Conservation (phyloP, 2,888 invertebrate genomes). For the Ischnus inquisitorius region DNA sequence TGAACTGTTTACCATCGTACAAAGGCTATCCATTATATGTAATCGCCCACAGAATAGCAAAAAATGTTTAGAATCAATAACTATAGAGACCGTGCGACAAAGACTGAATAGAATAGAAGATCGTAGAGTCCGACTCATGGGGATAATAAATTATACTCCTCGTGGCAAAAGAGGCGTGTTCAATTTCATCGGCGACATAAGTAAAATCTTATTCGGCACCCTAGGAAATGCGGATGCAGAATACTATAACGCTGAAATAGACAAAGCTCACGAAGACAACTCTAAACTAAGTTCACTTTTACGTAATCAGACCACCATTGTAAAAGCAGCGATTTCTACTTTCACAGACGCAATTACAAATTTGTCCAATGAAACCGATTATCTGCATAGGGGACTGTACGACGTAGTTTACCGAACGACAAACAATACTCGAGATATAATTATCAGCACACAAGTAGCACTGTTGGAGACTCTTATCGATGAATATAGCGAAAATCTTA, state of each 20-base stretch:
- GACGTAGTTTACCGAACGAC: neutral
- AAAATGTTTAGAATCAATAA: neutral
- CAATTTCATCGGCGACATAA: slow-evolving; percentile 24
- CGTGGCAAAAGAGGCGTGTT: slow-evolving; percentile 1
- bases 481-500: slow-evolving; percentile 4
- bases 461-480: neutral
- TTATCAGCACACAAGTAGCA: neutral
- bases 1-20: neutral
- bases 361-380: neutral
- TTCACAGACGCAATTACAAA: slow-evolving; percentile 1
- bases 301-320: slow-evolving; percentile 4
- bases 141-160: slow-evolving; percentile 3
- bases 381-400: neutral
- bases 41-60: neutral
- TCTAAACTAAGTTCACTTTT: neutral
- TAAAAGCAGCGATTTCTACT: slow-evolving; percentile 4
- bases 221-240: slow-evolving; percentile 10
- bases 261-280: neutral
- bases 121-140: neutral
- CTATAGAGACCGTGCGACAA: slow-evolving; percentile 9
- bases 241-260: slow-evolving; percentile 21
- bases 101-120: neutral
- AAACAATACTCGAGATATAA: neutral
- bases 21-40: neutral
- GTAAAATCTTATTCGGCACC: slow-evolving; percentile 11